Base-by-base conservation (phyloP, 2,797 vertebrate species). In the Numenius phaeopus region DNA sequence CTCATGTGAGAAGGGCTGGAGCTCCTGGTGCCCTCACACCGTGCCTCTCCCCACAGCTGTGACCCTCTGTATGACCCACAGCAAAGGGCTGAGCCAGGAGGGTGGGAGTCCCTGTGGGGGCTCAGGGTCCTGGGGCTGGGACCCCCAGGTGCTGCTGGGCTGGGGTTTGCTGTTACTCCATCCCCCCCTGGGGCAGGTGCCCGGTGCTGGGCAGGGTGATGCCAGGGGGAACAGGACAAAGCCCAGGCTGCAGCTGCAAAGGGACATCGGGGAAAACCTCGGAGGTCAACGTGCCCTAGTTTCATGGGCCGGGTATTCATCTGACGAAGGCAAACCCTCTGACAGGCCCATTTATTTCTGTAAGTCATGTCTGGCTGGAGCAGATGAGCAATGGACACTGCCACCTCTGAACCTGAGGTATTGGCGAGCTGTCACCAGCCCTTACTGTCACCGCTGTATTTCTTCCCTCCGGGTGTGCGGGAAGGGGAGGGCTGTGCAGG, bases 141-240 rank as follows among this genome's bases (percentile, higher is more conserved):
- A 24, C 32, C 9, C 5, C 0, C 2, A 2, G 46, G 24, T 0
- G 0, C 20, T 37, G 61, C 44, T 7, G 46, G n/a, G 66, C 37
- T 69, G 29, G 9, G 18, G 5, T 26, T 69, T 73, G 29, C 27
- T 34, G 26, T 18, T 61, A 2, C 16, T 34, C 14, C 27, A 11
- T 32, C 39, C 30, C 0, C 34, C 14, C 2, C 4, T 0, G 0
- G 26, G 50, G 40, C 4, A 22, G 27, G 24, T 34, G 40, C 37
- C 54, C 26, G 64, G 23, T 1, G 4, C 30, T 6, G 34, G 17
- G 54, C 61, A 55, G 9, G 23, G 6, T 2, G 18, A 8, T 1
- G 30, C 1, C 20, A 7, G 58, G 52, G 39, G 40, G 32, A 19
- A 2, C 0, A 13, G 13, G 32, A 2, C 10, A 29, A 65, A 14